A percentile compares a stretch with the other conserved stretches of the same genome.
Evolutionary conservation across 30 jellyfish, hydroid and myxozoan genomes (phyloP).

Genomic region (Cassiopea xamachana): DNA sequence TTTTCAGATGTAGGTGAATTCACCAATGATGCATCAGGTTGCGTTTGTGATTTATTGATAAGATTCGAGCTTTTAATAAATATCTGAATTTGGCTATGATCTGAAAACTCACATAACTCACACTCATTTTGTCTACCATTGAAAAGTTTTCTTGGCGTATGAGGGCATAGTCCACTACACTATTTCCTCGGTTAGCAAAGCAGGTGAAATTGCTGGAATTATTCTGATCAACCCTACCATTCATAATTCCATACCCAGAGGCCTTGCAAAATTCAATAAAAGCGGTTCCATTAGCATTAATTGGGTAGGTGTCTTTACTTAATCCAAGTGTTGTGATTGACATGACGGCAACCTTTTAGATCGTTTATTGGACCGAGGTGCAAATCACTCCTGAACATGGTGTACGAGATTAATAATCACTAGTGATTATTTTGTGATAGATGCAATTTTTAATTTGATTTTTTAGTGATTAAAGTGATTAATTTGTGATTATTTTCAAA

Average conservation of each 20-base stretch:
- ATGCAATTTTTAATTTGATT: too few relatives aligned
- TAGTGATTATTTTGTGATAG: too few relatives aligned
- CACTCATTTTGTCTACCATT: slow-evolving; percentile 8
- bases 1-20: slow-evolving; percentile 2
- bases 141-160: slow-evolving; percentile 15
- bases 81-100: slow-evolving; percentile 17
- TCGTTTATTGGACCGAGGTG: too few relatives aligned
- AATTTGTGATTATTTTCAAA: too few relatives aligned
- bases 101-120: slow-evolving; percentile 19
- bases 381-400: too few relatives aligned
- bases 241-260: slow-evolving; percentile 4
- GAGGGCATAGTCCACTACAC: slow-evolving; percentile 28
- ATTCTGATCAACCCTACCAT: slow-evolving; percentile 25
- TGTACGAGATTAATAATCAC: too few relatives aligned
- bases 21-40: background rate
- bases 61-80: background rate
- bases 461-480: too few relatives aligned
- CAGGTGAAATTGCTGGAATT: slow-evolving; percentile 33
- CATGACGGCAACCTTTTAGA: too few relatives aligned
- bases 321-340: background rate
- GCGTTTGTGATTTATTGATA: slow-evolving; percentile 1
- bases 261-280: slow-evolving; percentile 28
- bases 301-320: slow-evolving; percentile 4
- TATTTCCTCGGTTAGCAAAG: slow-evolving; percentile 7
- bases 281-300: slow-evolving; percentile 35